Conservation (phyloP, 2,888 invertebrate species). For the Dryococelus australis region DNA sequence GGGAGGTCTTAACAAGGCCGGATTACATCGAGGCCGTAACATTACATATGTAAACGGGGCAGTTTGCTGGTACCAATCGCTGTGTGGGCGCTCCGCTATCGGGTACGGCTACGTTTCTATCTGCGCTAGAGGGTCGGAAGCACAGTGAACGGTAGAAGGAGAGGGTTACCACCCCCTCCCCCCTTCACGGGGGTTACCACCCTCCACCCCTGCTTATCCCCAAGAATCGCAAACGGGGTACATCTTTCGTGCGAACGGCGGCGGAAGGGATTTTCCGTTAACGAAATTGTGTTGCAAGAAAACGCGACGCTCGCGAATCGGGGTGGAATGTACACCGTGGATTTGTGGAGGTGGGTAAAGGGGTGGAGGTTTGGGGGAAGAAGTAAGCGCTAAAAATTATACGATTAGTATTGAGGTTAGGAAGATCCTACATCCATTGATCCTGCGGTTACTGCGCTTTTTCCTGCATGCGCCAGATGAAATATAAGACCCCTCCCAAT, state of each 20-base stretch:
- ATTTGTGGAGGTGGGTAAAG: background rate
- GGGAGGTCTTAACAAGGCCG: background rate
- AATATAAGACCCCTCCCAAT: too few species aligned
- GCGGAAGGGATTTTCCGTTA: background rate
- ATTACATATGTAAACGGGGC: constrained; percentile 4
- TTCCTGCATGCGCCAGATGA: too few species aligned
- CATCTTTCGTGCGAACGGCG: background rate
- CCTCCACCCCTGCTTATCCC: background rate
- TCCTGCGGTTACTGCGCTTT: too few species aligned
- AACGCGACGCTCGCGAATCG: background rate
- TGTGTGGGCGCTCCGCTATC: background rate
- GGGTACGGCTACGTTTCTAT: background rate
- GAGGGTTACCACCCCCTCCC: too few species aligned
- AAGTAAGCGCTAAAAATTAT: too few species aligned
- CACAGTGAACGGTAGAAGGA: background rate
- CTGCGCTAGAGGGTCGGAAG: background rate
- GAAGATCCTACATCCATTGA: too few species aligned
- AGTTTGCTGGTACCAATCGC: background rate
- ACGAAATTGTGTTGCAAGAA: background rate
- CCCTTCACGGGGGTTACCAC: too few species aligned
- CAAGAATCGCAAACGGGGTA: background rate
- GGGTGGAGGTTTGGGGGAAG: too few species aligned
- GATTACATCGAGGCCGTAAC: constrained; percentile 4
- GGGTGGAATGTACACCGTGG: background rate
- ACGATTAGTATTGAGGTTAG: too few species aligned